These are phyloP conservation scores for Disparrhopalites patrizii DNA, from an alignment of 2,888 invertebrate species.

Conservation along the genomic window DNA sequence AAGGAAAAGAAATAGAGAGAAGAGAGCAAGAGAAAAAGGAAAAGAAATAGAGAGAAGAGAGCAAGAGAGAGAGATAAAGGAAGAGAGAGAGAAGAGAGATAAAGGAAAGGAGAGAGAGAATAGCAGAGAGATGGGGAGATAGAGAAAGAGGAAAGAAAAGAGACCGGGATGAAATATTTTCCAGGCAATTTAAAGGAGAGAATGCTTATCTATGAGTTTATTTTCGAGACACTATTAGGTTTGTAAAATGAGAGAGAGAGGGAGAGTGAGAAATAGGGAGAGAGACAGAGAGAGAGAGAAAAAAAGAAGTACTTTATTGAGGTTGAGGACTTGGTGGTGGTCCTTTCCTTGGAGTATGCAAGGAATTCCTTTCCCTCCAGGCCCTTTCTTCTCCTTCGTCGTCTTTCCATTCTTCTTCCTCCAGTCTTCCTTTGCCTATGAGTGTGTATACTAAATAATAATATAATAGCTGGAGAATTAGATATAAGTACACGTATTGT, in stretches of 20 bases:
- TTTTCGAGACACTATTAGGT: too few relatives aligned
- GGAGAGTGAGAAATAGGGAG: not conserved
- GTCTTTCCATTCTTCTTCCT: too few relatives aligned
- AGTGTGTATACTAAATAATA: not conserved
- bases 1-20: not conserved
- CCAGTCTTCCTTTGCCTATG: too few relatives aligned
- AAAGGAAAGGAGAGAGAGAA: not conserved
- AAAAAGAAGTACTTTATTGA: conserved; percentile 15
- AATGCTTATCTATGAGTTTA: too few relatives aligned
- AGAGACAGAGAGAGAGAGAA: not conserved
- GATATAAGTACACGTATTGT: not conserved
- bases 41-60: not conserved
- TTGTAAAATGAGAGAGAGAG: not conserved
- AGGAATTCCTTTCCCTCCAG: conserved; percentile 18
- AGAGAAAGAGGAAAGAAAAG: not conserved
- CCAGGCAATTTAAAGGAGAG: too few relatives aligned
- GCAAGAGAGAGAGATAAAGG: too few relatives aligned
- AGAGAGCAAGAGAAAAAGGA: not conserved
- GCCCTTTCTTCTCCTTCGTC: conserved; percentile 17
- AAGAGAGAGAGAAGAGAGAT: too few relatives aligned
- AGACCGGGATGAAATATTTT: too few relatives aligned
- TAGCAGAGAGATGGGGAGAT: not conserved
- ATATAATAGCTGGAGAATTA: not conserved
- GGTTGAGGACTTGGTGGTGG: conserved; percentile 22
- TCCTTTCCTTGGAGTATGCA: not conserved